A percentile compares a stretch with the other conserved stretches of the same genome.
phyloP scores from a whole-genome alignment of 2,797 vertebrate species.

The Semaprochilodus insignis region DNA sequence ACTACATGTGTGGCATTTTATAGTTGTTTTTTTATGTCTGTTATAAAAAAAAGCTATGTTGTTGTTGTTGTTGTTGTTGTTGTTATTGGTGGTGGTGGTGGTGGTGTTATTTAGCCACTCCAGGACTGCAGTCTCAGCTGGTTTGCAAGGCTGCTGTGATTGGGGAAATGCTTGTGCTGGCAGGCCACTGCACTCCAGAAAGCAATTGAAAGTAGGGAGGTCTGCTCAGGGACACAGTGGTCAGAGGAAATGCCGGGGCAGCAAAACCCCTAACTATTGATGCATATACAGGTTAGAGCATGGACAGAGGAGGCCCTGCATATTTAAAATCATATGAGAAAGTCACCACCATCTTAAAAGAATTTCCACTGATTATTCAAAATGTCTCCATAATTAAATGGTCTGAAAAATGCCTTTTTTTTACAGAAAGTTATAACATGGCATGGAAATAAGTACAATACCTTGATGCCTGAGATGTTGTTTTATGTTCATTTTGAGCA shows the following conservation, averaged over 20 bases:
- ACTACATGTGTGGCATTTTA: neutral
- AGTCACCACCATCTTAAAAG: neutral
- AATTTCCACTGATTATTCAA: too few species aligned
- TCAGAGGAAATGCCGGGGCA: neutral
- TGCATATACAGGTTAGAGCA: neutral
- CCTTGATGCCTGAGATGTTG: too few species aligned
- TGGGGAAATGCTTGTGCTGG: neutral
- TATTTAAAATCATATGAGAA: neutral
- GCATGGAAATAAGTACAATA: too few species aligned
- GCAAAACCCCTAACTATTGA: neutral
- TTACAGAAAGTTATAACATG: too few species aligned
- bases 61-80: too few species aligned
- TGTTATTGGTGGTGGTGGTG: neutral
- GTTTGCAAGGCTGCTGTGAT: neutral
- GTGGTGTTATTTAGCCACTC: neutral
- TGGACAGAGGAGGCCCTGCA: neutral
- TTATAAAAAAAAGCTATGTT: too few species aligned
- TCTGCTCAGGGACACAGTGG: neutral
- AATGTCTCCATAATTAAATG: too few species aligned
- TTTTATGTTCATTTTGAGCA: too few species aligned
- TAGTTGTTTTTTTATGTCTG: too few species aligned
- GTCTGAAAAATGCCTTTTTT: too few species aligned
- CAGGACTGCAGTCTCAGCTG: neutral
- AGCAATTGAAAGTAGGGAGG: neutral
- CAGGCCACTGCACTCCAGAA: neutral